Evolutionary conservation across 2,888 invertebrate genomes (phyloP), one percentile per base, ranked within the genome.

Genomic region (Ernsta delagoae): DNA sequence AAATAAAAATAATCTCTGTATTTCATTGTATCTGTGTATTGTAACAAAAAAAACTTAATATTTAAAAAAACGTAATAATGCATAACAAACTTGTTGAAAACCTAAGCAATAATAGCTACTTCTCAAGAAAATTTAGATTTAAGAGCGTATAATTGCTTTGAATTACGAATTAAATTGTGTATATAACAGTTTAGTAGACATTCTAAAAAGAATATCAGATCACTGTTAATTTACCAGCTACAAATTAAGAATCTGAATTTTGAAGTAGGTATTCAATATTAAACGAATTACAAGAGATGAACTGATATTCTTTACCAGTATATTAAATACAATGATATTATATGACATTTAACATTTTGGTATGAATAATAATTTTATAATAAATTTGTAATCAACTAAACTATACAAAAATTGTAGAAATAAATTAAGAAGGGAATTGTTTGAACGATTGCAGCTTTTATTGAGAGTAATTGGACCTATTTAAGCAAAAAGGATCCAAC

Each of bases 291-390:
- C n/a, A n/a, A n/a, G n/a, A n/a, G n/a, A n/a, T n/a, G n/a, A n/a
- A n/a, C n/a, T n/a, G n/a, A n/a, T n/a, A 59, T 59, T 59, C 16
- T 59, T 11, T 48, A 6, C 11, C 34, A 50, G 3, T 50, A 53
- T 65, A 16, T 50, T 16, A n/a, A 31, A 16, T 11, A 24, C 24
- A 50, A 50, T 56, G 5, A 43, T 24, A 64, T 31, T 31, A 31
- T 41, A 59, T 43, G 16, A 41, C 7, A 63, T 31, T n/a, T 12
- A 65, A 41, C 16, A 36, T 34, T 41, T 59, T 59, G 48, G 0
- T 65, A 59, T 65, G 48, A 65, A 45, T 65, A 64, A 56, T 65
- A 50, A 7, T 39, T 59, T 65, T 65, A 8, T 65, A 65, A 53
- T 48, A 11, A 24, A 59, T 53, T 62, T 62, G 9, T 59, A 65